Percentiles rank a stretch among this genome's conserved stretches.
phyloP scores from a whole-genome alignment of 2,888 invertebrate genomes.

The Diabrotica balteata region DNA sequence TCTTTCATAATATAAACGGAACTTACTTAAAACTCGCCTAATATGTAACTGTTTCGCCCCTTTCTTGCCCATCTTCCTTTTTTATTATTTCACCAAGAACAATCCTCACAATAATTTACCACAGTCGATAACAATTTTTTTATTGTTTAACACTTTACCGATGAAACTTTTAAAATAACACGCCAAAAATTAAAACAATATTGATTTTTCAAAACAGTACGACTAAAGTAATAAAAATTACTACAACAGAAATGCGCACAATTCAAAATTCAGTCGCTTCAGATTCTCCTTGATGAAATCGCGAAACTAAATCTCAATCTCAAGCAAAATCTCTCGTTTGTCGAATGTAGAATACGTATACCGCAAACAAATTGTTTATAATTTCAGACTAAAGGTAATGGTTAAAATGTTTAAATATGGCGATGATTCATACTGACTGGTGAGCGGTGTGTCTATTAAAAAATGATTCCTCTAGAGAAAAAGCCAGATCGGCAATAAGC shows the following conservation, averaged over 20 bases:
- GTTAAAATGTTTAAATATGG: conserved; percentile 35
- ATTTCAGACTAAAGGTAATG: conserved; percentile 29
- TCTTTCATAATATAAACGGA: background rate
- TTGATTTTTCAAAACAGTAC: too few relatives aligned
- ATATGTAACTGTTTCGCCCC: conserved; percentile 18
- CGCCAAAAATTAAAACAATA: too few relatives aligned
- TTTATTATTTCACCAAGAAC: conserved; percentile 6
- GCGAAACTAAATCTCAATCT: conserved; percentile 9
- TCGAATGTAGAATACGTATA: background rate
- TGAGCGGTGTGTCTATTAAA: conserved; percentile 23
- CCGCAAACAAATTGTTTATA: conserved; percentile 33
- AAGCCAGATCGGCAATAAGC: conserved; percentile 36
- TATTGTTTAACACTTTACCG: background rate
- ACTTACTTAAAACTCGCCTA: conserved; percentile 27
- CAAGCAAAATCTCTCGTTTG: conserved; percentile 10
- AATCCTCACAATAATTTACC: background rate
- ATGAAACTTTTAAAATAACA: background rate
- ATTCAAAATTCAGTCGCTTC: conserved; percentile 20
- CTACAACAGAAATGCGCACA: conserved; percentile 15
- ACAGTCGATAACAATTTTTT: background rate
- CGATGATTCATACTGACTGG: conserved; percentile 39
- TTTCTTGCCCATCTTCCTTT: conserved; percentile 24
- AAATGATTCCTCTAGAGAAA: conserved; percentile 33
- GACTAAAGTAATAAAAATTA: conserved; percentile 6
- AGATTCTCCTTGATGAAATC: conserved; percentile 16